phyloP scores from a whole-genome alignment of 2,113 vertebrate species.

The Gnathonemus echidnorhynchus region DNA sequence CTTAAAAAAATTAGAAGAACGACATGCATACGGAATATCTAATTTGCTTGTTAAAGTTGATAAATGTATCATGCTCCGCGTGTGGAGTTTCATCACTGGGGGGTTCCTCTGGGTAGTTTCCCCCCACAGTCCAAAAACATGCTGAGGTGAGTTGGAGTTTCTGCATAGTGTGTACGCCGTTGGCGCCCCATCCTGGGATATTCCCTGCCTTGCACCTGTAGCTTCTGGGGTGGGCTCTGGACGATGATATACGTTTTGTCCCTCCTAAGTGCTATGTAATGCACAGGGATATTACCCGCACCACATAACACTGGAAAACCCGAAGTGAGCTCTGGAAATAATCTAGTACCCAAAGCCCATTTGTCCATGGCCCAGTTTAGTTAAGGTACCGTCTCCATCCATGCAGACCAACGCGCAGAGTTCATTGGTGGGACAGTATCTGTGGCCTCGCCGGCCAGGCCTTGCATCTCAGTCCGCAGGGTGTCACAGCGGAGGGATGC shows the following conservation, averaged over 20 bases:
- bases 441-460: not conserved
- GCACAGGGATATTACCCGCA: not conserved
- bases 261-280: not conserved
- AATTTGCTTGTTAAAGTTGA: not conserved
- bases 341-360: not conserved
- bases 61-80: not conserved
- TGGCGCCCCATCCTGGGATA: not conserved
- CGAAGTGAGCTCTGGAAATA: not conserved
- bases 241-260: not conserved
- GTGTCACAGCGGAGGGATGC: not conserved
- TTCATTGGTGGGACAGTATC: not conserved
- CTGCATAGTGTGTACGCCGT: not conserved
- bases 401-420: not conserved
- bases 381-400: not conserved
- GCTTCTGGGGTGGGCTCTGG: not conserved
- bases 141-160: not conserved
- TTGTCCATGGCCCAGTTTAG: not conserved
- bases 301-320: not conserved
- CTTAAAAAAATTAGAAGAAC: not conserved
- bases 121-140: not conserved
- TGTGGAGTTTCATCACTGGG: not conserved
- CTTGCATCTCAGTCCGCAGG: not conserved
- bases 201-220: not conserved
- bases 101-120: not conserved
- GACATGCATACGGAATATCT: not conserved